These are phyloP conservation scores for Ganaspis sp. DNA, from an alignment of 1,140 invertebrate species.

Conservation along the genomic window DNA sequence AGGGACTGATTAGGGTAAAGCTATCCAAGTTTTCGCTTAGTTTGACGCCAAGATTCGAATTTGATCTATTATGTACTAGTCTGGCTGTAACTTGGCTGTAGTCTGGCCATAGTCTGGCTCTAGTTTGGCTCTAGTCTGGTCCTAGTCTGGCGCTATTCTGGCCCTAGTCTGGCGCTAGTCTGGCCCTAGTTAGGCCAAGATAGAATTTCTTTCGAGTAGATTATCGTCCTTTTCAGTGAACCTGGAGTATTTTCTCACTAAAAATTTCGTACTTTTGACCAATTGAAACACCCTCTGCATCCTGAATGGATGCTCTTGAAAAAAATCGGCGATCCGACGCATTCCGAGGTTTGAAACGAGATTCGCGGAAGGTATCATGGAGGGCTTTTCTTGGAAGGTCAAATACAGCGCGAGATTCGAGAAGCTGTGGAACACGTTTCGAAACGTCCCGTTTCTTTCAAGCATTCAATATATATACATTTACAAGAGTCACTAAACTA, in stretches of 20 bases:
- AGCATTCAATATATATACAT: background rate
- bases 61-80: no score
- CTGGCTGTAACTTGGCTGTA: no score
- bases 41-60: no score
- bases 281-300: background rate
- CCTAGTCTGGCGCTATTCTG: no score
- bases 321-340: constrained; percentile 19
- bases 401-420: constrained; percentile 17
- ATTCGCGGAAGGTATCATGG: constrained; percentile 28
- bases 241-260: background rate
- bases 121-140: no score
- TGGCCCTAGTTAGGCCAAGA: no score
- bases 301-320: constrained; percentile 10
- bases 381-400: constrained; percentile 28
- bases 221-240: no score
- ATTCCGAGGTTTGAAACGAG: constrained; percentile 24
- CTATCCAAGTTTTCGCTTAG: no score
- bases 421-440: constrained; percentile 28
- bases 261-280: background rate
- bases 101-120: no score
- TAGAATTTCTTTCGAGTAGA: no score
- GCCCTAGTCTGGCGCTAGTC: no score
- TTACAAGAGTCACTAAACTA: background rate
- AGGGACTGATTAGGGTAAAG: no score
- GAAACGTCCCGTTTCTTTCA: background rate